A percentile compares a stretch with the other conserved stretches of the same genome.
phyloP scores from a whole-genome alignment of 92 coral and sea anemone species.

The Metridium senile region DNA sequence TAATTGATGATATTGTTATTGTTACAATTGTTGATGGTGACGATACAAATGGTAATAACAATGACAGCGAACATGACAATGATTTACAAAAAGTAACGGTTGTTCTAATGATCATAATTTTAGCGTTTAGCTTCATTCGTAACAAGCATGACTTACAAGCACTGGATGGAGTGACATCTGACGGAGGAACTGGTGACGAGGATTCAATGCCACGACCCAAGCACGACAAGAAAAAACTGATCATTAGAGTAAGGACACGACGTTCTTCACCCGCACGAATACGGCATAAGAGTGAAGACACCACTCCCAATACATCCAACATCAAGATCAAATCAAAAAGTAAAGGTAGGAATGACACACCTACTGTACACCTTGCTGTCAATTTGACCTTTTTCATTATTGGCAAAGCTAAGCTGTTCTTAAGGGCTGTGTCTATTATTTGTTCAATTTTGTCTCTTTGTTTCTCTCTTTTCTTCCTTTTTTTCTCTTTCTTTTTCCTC shows the following conservation, averaged over 20 bases:
- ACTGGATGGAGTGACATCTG: constrained; percentile 68
- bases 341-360: background rate
- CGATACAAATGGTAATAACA: background rate
- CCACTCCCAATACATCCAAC: background rate
- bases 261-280: constrained; percentile 14
- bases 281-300: background rate
- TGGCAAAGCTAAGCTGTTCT: too few species aligned
- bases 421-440: too few species aligned
- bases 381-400: too few species aligned
- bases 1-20: too few species aligned
- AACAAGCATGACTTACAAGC: constrained; percentile 10
- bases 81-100: background rate
- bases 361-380: too few species aligned
- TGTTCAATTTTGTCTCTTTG: too few species aligned
- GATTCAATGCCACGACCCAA: constrained; percentile 72
- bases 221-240: constrained; percentile 14
- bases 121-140: constrained; percentile 7
- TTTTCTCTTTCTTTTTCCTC: background rate
- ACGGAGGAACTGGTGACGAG: constrained; percentile 92
- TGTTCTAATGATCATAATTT: background rate
- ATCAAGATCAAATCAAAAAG: background rate
- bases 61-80: background rate
- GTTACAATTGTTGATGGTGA: constrained; percentile 3
- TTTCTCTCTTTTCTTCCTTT: too few species aligned
- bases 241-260: constrained; percentile 3